Conservation (phyloP, 2,797 vertebrate genomes). For the Mormyrops attenuatus region DNA sequence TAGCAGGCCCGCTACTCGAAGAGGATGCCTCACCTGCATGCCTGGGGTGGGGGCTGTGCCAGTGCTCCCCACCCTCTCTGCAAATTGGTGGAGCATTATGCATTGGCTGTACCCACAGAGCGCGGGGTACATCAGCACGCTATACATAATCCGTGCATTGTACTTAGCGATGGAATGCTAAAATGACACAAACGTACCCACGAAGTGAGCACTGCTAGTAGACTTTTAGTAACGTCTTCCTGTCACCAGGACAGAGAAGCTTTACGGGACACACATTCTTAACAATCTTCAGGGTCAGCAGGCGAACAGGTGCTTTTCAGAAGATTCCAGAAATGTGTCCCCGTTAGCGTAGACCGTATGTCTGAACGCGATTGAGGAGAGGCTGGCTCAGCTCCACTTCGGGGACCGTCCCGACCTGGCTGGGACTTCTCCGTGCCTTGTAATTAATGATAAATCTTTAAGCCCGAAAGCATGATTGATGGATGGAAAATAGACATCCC, state of each 20-base stretch:
- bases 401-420: slow-evolving; percentile 31
- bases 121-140: not conserved
- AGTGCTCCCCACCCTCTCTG: not conserved
- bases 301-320: not conserved
- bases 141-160: not conserved
- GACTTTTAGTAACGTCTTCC: not conserved
- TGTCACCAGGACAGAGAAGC: not conserved
- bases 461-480: slow-evolving; percentile 71
- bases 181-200: not conserved
- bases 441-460: slow-evolving; percentile 61
- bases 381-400: not conserved
- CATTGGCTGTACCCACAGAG: not conserved
- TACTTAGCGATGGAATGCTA: not conserved
- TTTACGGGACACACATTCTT: not conserved
- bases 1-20: not conserved
- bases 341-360: not conserved
- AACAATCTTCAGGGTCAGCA: not conserved
- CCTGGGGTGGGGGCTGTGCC: not conserved
- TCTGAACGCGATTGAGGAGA: not conserved
- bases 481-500: slow-evolving; percentile 71
- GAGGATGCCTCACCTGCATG: not conserved
- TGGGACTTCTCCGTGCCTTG: slow-evolving; percentile 18
- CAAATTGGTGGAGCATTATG: not conserved
- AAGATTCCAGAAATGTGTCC: not conserved
- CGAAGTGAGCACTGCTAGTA: not conserved